Conservation (phyloP, 2,888 invertebrate genomes). For the Gonocerus acuteangulatus region DNA sequence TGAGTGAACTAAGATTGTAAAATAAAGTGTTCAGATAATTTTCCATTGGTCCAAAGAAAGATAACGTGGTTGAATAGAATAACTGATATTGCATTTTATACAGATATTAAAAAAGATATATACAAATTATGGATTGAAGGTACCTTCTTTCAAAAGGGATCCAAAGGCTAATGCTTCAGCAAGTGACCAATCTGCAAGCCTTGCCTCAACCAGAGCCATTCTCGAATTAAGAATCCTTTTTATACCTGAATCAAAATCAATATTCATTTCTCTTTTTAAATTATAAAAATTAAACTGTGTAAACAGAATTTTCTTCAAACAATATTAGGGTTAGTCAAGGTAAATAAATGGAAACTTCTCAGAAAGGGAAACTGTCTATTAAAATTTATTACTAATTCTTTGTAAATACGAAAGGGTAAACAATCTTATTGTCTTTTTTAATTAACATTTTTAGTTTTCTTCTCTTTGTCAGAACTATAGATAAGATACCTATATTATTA, state of each 20-base stretch:
- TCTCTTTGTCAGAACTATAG: not conserved
- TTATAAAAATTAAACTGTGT: no score
- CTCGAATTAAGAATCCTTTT: slow-evolving; percentile 82
- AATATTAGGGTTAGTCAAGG: no score
- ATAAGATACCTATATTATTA: no score
- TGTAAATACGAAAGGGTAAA: no score
- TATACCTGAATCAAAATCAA: slow-evolving; percentile 50
- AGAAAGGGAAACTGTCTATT: no score
- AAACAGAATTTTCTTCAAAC: no score
- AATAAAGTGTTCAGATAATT: no score
- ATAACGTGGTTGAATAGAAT: not conserved
- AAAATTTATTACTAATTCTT: no score
- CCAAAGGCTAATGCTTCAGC: slow-evolving; percentile 99
- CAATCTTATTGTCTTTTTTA: not conserved
- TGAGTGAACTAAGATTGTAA: no score
- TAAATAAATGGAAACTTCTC: not conserved
- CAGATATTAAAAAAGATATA: not conserved
- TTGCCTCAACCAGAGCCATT: slow-evolving; percentile 84
- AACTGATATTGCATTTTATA: no score
- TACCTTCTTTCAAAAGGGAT: slow-evolving; percentile 78
- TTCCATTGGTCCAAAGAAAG: no score
- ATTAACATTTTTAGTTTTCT: slow-evolving; percentile 5
- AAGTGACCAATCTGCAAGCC: slow-evolving; percentile 92
- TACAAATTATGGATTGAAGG: not conserved
- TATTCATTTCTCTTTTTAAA: no score